A percentile compares a stretch with the other conserved stretches of the same genome.
Conservation (phyloP, 2,888 invertebrate species). For the Trichogramma dendrolimi region DNA sequence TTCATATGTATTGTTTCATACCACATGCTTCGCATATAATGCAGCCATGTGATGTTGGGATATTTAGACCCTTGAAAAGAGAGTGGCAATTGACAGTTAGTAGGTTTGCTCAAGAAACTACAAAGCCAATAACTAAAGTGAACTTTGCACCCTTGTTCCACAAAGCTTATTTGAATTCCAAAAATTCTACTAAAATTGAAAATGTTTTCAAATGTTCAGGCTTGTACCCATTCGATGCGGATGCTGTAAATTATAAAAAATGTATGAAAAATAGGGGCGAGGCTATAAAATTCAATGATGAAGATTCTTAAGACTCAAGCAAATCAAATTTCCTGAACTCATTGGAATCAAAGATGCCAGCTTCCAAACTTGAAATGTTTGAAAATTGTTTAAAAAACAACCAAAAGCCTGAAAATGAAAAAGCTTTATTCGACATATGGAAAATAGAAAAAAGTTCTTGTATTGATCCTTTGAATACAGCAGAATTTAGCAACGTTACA, state of each 20-base stretch:
- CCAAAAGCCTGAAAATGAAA: neutral
- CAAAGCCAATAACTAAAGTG: neutral
- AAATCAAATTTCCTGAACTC: neutral
- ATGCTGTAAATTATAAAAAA: neutral
- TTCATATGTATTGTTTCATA: neutral
- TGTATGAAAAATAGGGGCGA: neutral
- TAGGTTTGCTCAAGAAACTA: neutral
- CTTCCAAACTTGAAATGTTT: neutral
- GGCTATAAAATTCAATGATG: neutral
- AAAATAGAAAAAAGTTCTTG: neutral
- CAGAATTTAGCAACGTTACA: too few species aligned
- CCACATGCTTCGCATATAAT: neutral
- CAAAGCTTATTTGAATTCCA: neutral
- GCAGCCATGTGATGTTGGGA: neutral
- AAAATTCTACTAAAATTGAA: neutral
- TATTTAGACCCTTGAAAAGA: neutral
- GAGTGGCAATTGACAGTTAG: too few species aligned
- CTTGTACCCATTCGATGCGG: neutral
- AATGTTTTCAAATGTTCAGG: neutral
- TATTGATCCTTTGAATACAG: too few species aligned
- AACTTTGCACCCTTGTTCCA: neutral
- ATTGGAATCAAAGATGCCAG: neutral
- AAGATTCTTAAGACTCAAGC: neutral
- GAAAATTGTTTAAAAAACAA: neutral
- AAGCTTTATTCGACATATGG: neutral